Base-by-base conservation (phyloP, 2,113 vertebrate species). In the Dasyprocta punctata region DNA sequence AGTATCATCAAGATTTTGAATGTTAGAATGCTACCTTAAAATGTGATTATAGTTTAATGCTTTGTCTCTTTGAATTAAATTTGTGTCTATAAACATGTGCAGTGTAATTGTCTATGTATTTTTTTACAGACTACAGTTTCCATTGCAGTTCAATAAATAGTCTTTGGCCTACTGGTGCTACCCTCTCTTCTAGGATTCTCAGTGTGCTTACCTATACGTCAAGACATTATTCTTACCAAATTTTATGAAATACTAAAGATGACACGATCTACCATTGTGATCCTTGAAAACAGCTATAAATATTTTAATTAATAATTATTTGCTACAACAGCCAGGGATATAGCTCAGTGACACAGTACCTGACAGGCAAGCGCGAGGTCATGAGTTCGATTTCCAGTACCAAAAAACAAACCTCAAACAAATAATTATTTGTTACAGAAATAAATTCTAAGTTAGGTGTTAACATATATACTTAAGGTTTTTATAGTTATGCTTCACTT, bases 401-500 rank as follows among this genome's bases (percentile, higher is more conserved):
- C 54, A 16, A 54, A 12, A 56, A 56, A 56, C 19, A 56, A 56
- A 56, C 5, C 17, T 56, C 54, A 56, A 56, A 56, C 16, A 4
- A 91, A 71, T 22, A 75, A 97, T n/a, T n/a, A 44, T 96, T 97
- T 97, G 97, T 98, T 98, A 94, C 75, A 98, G 89, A 84, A 97
- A 73, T 75, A 75, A 97, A 97, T 97, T 98, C 93, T 86, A 95
- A 78, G 38, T 97, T 97, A 98, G 22, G 3, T 98, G 98, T 98
- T 98, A 98, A 96, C 96, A 98, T 96, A 71, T 41, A 71, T 71
- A 71, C n/a, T 85, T 97, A 96, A 97, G 38, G 97, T 98, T 99
- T 93, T 5, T 98, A 83, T 97, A 98, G 98, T 98, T 99, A 89
- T 61, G 82, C 88, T 98, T 98, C 85, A 97, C 98, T 98, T 98